Percentiles rank a stretch among this genome's conserved stretches.
Conservation (phyloP, 2,797 vertebrate genomes). For the Chelmon rostratus region DNA sequence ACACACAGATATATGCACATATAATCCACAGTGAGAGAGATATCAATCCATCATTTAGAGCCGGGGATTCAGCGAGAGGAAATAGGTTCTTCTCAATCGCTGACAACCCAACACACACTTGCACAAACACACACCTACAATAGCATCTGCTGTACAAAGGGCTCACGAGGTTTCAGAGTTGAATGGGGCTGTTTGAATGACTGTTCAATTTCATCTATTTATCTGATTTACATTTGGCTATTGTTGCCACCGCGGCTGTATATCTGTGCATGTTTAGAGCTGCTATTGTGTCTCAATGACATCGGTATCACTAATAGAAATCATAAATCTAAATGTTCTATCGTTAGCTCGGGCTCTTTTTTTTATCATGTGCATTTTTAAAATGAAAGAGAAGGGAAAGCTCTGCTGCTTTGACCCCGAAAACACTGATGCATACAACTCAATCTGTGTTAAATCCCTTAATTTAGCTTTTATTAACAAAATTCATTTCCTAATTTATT, state of each 20-base stretch:
- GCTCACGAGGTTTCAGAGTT: constrained; percentile 58
- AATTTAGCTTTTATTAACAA: neutral
- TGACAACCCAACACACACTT: constrained; percentile 64
- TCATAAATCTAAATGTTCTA: constrained; percentile 40
- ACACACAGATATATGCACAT: constrained; percentile 69
- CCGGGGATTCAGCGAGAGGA: constrained; percentile 78
- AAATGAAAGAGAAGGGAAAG: neutral
- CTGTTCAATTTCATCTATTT: constrained; percentile 76
- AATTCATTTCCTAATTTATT: neutral
- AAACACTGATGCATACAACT: neutral
- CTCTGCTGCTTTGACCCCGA: neutral
- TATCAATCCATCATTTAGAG: constrained; percentile 87
- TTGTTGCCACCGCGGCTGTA: constrained; percentile 56
- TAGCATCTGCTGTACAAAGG: constrained; percentile 63
- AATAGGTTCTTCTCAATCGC: constrained; percentile 79
- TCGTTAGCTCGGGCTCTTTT: neutral
- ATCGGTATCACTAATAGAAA: constrained; percentile 50
- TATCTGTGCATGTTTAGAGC: constrained; percentile 39
- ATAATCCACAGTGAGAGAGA: constrained; percentile 82
- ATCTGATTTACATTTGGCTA: constrained; percentile 79
- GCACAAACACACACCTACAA: constrained; percentile 43
- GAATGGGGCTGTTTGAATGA: constrained; percentile 71
- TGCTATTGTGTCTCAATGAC: constrained; percentile 47
- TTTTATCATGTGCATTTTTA: neutral
- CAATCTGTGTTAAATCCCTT: neutral